phyloP scores from a whole-genome alignment of 2,888 invertebrate species.

The Hypselothyrea guttata region DNA sequence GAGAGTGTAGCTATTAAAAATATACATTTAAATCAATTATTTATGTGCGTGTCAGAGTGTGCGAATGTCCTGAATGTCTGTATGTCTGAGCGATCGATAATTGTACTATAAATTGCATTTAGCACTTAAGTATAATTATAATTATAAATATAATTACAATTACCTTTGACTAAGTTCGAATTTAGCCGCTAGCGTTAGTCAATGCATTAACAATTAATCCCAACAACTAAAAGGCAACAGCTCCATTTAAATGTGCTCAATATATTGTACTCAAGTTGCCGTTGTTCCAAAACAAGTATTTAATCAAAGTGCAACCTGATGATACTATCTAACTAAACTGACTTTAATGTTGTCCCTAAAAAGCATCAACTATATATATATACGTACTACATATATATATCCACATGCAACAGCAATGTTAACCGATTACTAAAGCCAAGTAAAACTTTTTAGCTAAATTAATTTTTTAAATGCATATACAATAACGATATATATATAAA shows the following conservation, averaged over 20 bases:
- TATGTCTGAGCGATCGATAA: slow-evolving; percentile 34
- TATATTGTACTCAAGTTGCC: slow-evolving; percentile 48
- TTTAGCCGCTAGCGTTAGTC: slow-evolving; percentile 62
- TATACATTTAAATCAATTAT: slow-evolving; percentile 54
- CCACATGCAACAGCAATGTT: background rate
- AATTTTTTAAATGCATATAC: slow-evolving; percentile 62
- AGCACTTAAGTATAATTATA: slow-evolving; percentile 44
- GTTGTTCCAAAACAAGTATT: slow-evolving; percentile 55
- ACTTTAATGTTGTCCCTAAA: slow-evolving; percentile 36
- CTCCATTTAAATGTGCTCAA: slow-evolving; percentile 52
- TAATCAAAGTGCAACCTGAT: slow-evolving; percentile 61
- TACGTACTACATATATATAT: slow-evolving; percentile 21
- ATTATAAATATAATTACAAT: too few species aligned
- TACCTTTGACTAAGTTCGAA: slow-evolving; percentile 64
- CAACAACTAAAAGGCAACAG: slow-evolving; percentile 29
- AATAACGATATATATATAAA: slow-evolving; percentile 45
- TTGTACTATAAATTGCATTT: slow-evolving; percentile 72
- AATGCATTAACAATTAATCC: slow-evolving; percentile 24
- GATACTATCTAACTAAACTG: slow-evolving; percentile 23
- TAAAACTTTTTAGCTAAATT: slow-evolving; percentile 77
- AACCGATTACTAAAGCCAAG: slow-evolving; percentile 67
- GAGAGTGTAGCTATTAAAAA: slow-evolving; percentile 47
- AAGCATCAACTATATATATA: slow-evolving; percentile 9
- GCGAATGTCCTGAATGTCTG: too few species aligned
- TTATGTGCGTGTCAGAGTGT: slow-evolving; percentile 17